These are phyloP conservation scores for Coregonus ussuriensis DNA, from an alignment of 2,797 vertebrate genomes.

Conservation along the genomic window DNA sequence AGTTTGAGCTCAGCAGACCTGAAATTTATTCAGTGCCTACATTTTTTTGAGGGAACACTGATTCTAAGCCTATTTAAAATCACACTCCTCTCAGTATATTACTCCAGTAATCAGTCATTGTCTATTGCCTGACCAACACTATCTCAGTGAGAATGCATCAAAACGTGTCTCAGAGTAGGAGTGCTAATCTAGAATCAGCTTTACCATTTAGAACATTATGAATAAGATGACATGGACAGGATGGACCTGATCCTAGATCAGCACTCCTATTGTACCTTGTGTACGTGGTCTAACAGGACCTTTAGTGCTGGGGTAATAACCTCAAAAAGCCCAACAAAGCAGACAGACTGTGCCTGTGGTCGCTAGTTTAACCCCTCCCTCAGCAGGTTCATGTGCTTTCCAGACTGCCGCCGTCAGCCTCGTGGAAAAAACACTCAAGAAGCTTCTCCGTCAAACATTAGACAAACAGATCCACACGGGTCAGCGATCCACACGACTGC, in stretches of 20 bases:
- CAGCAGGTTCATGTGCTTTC: not conserved
- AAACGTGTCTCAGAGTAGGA: no score
- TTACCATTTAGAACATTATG: no score
- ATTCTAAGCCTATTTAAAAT: no score
- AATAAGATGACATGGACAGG: not conserved
- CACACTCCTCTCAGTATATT: no score
- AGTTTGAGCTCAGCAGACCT: no score
- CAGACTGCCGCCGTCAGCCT: not conserved
- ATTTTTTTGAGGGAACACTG: no score
- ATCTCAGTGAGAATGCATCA: no score
- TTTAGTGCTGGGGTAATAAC: not conserved
- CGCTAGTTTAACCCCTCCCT: not conserved
- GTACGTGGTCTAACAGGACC: not conserved
- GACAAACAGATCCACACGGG: constrained; percentile 8
- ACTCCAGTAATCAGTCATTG: no score
- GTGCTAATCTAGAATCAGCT: no score
- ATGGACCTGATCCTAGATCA: not conserved
- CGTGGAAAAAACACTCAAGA: constrained; percentile 11
- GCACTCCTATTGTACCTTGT: not conserved
- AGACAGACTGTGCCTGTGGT: not conserved
- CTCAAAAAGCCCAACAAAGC: constrained; percentile 8
- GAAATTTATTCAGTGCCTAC: no score
- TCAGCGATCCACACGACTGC: constrained; percentile 1
- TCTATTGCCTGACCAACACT: no score
- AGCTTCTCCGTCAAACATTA: constrained; percentile 17